phyloP scores from a whole-genome alignment of 2,113 vertebrate genomes.

The Pristiophorus japonicus region DNA sequence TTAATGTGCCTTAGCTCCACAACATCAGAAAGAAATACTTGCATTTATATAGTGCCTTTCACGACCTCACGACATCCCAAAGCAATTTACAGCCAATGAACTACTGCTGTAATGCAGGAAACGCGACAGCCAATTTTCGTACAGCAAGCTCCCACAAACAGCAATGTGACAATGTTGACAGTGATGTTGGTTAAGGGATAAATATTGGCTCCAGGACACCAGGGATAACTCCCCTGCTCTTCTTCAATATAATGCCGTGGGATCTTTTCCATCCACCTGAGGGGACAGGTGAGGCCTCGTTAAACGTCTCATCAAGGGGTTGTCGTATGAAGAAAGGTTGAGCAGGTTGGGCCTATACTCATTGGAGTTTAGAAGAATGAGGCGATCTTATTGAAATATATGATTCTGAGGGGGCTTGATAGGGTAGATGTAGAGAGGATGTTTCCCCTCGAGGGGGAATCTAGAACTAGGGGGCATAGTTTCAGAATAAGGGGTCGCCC shows the following conservation, averaged over 20 bases:
- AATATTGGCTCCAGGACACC: background rate
- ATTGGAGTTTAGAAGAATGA: too few species aligned
- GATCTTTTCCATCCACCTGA: background rate
- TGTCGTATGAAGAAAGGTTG: too few species aligned
- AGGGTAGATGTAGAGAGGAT: too few species aligned
- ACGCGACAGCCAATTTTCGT: background rate
- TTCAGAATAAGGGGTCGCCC: too few species aligned
- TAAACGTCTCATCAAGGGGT: too few species aligned
- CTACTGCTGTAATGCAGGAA: background rate
- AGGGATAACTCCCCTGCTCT: background rate
- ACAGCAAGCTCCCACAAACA: background rate
- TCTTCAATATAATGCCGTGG: background rate
- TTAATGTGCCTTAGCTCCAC: background rate
- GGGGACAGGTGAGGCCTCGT: background rate
- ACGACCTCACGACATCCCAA: background rate
- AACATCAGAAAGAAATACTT: background rate
- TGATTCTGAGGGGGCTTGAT: too few species aligned
- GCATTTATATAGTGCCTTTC: background rate
- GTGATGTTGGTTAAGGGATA: background rate
- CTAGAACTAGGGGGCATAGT: too few species aligned
- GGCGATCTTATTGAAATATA: too few species aligned
- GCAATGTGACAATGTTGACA: too few species aligned
- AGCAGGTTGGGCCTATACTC: too few species aligned
- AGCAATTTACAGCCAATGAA: background rate
- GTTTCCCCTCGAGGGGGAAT: too few species aligned